phyloP scores from a whole-genome alignment of 2,888 invertebrate genomes.

The Priocnemis perturbator region DNA sequence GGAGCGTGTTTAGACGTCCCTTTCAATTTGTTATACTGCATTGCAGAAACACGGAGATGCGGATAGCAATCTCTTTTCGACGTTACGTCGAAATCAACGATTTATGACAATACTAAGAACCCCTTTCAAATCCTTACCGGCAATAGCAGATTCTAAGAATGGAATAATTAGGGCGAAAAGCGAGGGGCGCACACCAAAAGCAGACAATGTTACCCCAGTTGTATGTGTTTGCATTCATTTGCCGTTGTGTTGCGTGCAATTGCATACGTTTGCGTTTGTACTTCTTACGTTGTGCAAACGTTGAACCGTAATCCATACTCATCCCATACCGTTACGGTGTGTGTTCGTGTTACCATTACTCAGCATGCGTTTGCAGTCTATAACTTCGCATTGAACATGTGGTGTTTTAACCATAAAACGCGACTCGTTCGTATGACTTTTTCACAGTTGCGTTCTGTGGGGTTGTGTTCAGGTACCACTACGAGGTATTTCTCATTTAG shows the following conservation, averaged over 20 bases:
- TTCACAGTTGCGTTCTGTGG: too few relatives aligned
- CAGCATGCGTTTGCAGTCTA: too few relatives aligned
- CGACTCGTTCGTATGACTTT: too few relatives aligned
- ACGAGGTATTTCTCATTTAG: conserved; percentile 64
- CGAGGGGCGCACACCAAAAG: conserved; percentile 65
- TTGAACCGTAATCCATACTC: too few relatives aligned
- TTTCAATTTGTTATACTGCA: conserved; percentile 42
- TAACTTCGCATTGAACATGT: too few relatives aligned
- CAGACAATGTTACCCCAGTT: conserved; percentile 63
- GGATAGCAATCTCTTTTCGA: conserved; percentile 69
- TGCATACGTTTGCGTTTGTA: conserved; percentile 15
- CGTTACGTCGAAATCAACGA: conserved; percentile 70
- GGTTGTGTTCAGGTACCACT: conserved; percentile 59
- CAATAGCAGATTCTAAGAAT: conserved; percentile 68
- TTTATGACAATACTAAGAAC: conserved; percentile 69
- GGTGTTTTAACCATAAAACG: too few relatives aligned
- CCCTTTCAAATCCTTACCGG: conserved; percentile 72
- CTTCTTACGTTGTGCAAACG: neutral
- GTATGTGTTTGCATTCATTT: conserved; percentile 60
- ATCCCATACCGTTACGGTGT: too few relatives aligned
- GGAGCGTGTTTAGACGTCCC: too few relatives aligned
- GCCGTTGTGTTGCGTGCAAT: conserved; percentile 24
- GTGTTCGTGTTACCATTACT: too few relatives aligned
- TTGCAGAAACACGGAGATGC: conserved; percentile 70
- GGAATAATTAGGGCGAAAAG: conserved; percentile 70